Evolutionary conservation across 2,113 vertebrate species (phyloP), one percentile per base, ranked within the genome.

Genomic region (Phylloscopus whistleri): DNA sequence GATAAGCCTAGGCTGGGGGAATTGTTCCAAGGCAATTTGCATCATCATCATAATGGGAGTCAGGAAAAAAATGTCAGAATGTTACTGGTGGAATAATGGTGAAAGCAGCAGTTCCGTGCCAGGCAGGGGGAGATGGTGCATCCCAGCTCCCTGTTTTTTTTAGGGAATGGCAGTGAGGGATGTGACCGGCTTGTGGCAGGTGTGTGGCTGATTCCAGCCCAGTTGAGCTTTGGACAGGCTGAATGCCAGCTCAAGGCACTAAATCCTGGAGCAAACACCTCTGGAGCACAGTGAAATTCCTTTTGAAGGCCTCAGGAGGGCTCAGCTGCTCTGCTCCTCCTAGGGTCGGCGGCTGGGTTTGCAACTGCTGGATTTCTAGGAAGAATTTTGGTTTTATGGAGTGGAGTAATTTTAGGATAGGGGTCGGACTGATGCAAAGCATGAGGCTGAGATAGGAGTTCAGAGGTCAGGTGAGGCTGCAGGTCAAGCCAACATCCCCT

Each of bases 281-380:
- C 48, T 77, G 31, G 62, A 84, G 24, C 19, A 23, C 22, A 6
- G 53, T 1, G 33, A 33, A 7, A 37, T 87, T 60, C 46, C 31
- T 68, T 49, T 46, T 18, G 13, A 49, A 66, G 49, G 4, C 30
- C 31, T 49, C 26, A 10, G 56, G 27, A 31, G 4, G 14, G 4
- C 21, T 83, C 46, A 16, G 7, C 21, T n/a, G 33, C 16, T 4
- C 21, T 10, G 6, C 10, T 58, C 0, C 0, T 26, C 15, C 52
- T 41, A 13, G 2, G 3, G 35, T 16, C 43, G 3, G 31, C 2
- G 3, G 5, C 13, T 53, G 39, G 13, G 16, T 43, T 70, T n/a
- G 21, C 7, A 18, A 5, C 3, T 49, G 4, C 1, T 72, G 44
- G 5, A 28, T 81, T 78, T 51, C 28, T 43, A 16, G 39, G 46